phyloP scores from a whole-genome alignment of 2,888 invertebrate species.

The Drosophila merina region DNA sequence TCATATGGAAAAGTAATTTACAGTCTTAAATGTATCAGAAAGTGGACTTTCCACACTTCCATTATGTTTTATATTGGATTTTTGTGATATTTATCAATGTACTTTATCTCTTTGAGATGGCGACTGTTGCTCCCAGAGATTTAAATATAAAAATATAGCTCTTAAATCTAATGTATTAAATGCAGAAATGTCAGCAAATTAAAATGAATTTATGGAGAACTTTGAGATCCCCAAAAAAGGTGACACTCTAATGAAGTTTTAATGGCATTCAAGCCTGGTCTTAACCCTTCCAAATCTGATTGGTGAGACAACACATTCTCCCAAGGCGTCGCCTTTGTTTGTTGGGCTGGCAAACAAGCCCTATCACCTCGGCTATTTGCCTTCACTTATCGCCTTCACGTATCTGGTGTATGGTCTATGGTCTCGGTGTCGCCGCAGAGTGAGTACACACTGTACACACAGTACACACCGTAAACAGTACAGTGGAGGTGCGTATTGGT shows the following conservation, averaged over 20 bases:
- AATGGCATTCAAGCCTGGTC: conserved; percentile 20
- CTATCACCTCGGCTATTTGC: conserved; percentile 67
- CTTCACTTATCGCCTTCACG: conserved; percentile 67
- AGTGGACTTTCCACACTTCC: conserved; percentile 27
- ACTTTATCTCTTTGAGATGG: neutral
- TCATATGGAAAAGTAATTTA: conserved; percentile 51
- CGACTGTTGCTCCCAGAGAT: neutral
- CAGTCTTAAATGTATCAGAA: conserved; percentile 9
- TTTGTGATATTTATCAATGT: conserved; percentile 1
- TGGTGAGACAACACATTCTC: conserved; percentile 23
- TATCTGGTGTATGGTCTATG: conserved; percentile 1
- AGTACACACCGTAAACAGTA: conserved; percentile 36
- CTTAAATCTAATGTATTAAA: no score
- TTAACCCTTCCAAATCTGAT: conserved; percentile 30
- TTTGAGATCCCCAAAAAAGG: neutral
- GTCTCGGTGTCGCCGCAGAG: conserved; percentile 34
- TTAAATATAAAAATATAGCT: neutral
- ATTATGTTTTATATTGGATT: conserved; percentile 21
- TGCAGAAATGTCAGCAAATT: neutral
- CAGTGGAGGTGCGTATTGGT: conserved; percentile 44
- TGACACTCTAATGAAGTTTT: conserved; percentile 28
- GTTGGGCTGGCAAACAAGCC: conserved; percentile 70
- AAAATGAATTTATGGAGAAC: neutral
- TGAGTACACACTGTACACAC: conserved; percentile 45
- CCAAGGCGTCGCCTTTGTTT: conserved; percentile 53